phyloP scores from a whole-genome alignment of 2,113 vertebrate species.

The Phainopepla nitens region DNA sequence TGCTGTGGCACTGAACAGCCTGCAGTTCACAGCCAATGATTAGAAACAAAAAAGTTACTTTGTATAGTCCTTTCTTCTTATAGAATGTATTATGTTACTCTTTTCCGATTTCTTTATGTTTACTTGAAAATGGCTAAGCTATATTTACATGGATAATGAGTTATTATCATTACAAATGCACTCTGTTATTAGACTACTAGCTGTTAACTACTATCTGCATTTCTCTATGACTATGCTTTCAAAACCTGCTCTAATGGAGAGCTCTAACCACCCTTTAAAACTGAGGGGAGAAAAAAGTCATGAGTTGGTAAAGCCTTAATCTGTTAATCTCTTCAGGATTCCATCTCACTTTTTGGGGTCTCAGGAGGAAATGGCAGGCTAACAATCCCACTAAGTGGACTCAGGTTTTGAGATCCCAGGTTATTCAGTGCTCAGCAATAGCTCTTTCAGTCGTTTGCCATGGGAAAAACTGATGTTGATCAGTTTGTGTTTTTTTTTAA shows the following conservation, averaged over 20 bases:
- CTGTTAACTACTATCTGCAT: neutral
- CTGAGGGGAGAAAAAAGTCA: neutral
- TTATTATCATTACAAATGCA: neutral
- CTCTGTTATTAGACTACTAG: neutral
- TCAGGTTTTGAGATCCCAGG: neutral
- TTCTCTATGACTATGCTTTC: neutral
- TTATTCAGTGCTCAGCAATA: neutral
- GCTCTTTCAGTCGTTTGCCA: neutral
- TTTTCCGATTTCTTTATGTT: neutral
- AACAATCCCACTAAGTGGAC: neutral
- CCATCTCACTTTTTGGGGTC: neutral
- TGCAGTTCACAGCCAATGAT: neutral
- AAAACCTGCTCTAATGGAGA: neutral
- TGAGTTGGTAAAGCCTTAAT: neutral
- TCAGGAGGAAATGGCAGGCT: neutral
- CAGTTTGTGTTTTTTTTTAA: neutral
- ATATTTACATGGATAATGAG: neutral
- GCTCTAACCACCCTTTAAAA: neutral
- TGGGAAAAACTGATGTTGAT: neutral
- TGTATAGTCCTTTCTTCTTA: neutral
- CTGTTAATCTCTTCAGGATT: neutral
- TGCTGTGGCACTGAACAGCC: neutral
- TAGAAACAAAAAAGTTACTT: neutral
- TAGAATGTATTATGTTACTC: neutral
- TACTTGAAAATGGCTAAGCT: neutral